Evolutionary conservation across 2,797 vertebrate species (phyloP), one percentile per base, ranked within the genome.

Genomic region (Macrochelys suwanniensis): DNA sequence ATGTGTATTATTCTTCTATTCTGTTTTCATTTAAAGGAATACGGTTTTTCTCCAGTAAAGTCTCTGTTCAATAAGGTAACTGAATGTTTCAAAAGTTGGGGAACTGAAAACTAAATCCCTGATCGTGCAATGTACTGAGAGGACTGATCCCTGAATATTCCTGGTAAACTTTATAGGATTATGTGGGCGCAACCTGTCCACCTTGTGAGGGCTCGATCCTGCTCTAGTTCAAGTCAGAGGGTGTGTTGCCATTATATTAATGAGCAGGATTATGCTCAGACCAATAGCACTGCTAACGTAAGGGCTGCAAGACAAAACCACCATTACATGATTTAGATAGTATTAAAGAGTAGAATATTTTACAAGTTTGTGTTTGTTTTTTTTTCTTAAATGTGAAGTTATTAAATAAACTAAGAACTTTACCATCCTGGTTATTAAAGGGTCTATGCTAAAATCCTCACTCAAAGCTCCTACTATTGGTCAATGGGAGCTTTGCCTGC

Each of bases 1-100:
- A 74, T 76, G 61, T 17, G 5, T 45, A 92, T 80, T 71, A 85
- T 89, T 61, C 12, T 94, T 90, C 59, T 84, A 86, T 94, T 95
- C 23, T 47, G 21, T 21, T 77, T 91, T 84, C 28, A 85, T 84
- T 88, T 88, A 59, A 61, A 85, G 53, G 71, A 94, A 81, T 17
- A 94, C 5, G 1, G 19, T 90, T 93, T 65, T 61, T 94, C 82
- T 6, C 4, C 33, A 81, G 26, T 47, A 25, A 86, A 93, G 77
- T 21, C 56, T 10, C 49, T 45, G n/a, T 51, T 88, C 53, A 89
- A 42, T 8, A 76, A 89, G 19, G n/a, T 54, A 76, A 15, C 7
- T 47, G 42, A 95, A 80, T 92, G 81, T 11, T 23, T 9, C 21
- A 65, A 19, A 23, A 54, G 79, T n/a, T 71, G n/a, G 91, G 54